Evolutionary conservation across 2,113 vertebrate genomes (phyloP).

Genomic region (Gallinago paraguaiae): DNA sequence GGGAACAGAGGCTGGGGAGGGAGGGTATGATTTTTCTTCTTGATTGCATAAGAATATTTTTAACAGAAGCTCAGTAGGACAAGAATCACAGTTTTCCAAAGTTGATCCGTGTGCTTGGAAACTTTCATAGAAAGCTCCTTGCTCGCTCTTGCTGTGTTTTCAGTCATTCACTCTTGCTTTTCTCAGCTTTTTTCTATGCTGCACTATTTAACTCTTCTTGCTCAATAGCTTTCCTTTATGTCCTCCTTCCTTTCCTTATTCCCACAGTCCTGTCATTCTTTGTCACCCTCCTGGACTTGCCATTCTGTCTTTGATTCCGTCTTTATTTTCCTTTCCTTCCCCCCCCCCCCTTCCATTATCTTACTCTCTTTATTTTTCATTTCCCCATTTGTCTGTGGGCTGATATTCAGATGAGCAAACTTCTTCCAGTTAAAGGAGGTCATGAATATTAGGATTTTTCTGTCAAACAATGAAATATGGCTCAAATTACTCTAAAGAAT

Average conservation of each 20-base stretch:
- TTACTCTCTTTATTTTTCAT: conserved; percentile 26
- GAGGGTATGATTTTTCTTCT: not conserved
- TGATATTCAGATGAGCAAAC: conserved; percentile 55
- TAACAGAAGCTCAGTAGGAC: not conserved
- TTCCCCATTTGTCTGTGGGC: conserved; percentile 30
- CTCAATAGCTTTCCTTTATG: conserved; percentile 32
- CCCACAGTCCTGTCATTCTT: not conserved
- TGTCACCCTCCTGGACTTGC: conserved; percentile 19
- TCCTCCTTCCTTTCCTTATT: not conserved
- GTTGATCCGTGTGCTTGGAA: not conserved
- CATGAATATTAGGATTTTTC: conserved; percentile 63
- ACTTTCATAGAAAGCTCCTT: not conserved
- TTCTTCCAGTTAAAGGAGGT: conserved; percentile 49
- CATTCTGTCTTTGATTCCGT: conserved; percentile 16
- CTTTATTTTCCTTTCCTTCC: not conserved
- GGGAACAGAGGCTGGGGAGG: not conserved
- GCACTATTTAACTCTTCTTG: not conserved
- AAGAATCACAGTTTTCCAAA: not conserved
- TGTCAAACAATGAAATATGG: conserved; percentile 63
- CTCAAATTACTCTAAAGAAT: conserved; percentile 62
- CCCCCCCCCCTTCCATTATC: not conserved
- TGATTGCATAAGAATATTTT: not conserved
- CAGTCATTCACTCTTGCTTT: not conserved
- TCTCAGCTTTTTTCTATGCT: not conserved
- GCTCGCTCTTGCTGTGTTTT: not conserved